These are phyloP conservation scores for Sprattus sprattus DNA, from an alignment of 2,113 vertebrate genomes.

Conservation along the genomic window DNA sequence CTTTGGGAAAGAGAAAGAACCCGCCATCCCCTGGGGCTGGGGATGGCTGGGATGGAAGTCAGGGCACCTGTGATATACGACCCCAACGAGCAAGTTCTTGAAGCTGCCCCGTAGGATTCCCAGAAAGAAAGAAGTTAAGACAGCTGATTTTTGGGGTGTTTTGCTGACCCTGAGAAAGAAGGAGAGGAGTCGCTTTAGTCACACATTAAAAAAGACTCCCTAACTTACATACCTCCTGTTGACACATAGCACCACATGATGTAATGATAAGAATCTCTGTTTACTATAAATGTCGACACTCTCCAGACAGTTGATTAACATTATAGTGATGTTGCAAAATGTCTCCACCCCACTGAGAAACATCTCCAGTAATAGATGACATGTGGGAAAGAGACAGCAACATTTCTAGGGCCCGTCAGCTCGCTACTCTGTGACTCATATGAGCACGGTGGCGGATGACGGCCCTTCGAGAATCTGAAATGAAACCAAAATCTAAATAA, in stretches of 20 bases:
- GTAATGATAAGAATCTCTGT: neutral
- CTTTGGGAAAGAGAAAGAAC: neutral
- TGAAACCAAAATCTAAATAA: neutral
- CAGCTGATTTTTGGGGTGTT: conserved; percentile 30
- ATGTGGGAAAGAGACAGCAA: neutral
- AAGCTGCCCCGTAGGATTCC: conserved; percentile 34
- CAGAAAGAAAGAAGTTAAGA: conserved; percentile 8
- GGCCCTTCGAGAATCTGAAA: neutral
- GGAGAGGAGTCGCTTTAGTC: neutral
- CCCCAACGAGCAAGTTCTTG: conserved; percentile 34
- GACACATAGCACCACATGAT: neutral
- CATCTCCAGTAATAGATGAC: neutral
- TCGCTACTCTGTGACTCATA: neutral
- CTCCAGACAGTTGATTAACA: neutral
- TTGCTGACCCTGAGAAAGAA: conserved; percentile 19
- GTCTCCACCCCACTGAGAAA: neutral
- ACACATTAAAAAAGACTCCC: neutral
- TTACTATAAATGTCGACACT: neutral
- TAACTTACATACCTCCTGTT: neutral
- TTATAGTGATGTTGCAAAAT: neutral
- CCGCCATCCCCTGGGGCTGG: neutral
- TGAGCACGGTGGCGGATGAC: neutral
- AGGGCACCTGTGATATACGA: conserved; percentile 2
- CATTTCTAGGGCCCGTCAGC: neutral
- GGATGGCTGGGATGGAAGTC: neutral